Evolutionary conservation across 2,797 vertebrate genomes (phyloP).

Genomic region (Coregonus suidteri): DNA sequence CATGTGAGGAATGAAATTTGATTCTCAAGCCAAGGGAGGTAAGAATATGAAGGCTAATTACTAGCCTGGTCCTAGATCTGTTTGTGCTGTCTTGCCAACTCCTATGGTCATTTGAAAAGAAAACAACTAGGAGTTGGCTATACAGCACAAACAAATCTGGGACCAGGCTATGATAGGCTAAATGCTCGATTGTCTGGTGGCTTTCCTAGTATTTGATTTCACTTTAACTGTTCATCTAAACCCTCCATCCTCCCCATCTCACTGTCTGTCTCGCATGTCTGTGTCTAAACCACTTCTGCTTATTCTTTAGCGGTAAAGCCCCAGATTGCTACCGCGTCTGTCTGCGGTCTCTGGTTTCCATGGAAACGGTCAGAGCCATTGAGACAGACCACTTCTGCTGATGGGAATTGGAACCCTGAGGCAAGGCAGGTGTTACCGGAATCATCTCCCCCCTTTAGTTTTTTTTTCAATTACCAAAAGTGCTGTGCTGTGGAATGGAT

Average conservation of each 20-base stretch:
- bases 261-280: slow-evolving; percentile 36
- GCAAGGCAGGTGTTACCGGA: slow-evolving; percentile 7
- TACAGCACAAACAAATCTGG: neutral
- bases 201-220: neutral
- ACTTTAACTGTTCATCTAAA: neutral
- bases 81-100: neutral
- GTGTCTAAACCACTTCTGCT: slow-evolving; percentile 56
- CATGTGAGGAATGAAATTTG: too few relatives aligned
- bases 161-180: neutral
- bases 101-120: neutral
- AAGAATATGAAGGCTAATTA: neutral
- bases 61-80: neutral
- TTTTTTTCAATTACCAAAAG: neutral
- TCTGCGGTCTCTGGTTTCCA: slow-evolving; percentile 56
- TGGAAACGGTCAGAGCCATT: slow-evolving; percentile 24
- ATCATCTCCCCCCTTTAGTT: neutral
- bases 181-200: neutral
- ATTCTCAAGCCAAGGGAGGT: neutral
- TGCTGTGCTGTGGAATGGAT: neutral
- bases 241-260: slow-evolving; percentile 43
- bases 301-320: slow-evolving; percentile 10
- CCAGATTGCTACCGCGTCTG: neutral
- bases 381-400: slow-evolving; percentile 17
- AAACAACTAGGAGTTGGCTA: neutral
- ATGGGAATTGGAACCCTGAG: slow-evolving; percentile 6